Evolutionary conservation across 2,888 invertebrate species (phyloP).

Genomic region (Rhaphigaster nebulosa): DNA sequence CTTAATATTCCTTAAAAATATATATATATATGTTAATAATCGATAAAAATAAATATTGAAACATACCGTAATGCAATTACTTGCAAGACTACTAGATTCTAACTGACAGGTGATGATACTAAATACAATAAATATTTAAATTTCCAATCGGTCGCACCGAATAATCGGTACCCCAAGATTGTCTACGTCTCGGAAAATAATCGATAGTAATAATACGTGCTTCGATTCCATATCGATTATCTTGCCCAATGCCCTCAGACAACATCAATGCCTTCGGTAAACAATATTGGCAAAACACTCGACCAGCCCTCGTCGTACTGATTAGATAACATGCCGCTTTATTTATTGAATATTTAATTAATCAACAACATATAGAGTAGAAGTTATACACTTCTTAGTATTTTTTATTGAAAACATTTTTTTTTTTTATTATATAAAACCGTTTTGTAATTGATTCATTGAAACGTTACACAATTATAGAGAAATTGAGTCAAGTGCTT

Average conservation of each 20-base stretch:
- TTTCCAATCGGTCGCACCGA: neutral
- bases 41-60: neutral
- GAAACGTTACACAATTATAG: too few relatives aligned
- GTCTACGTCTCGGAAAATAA: neutral
- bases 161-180: neutral
- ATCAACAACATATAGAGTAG: neutral
- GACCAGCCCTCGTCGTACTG: neutral
- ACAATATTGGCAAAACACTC: neutral
- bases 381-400: neutral
- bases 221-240: neutral
- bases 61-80: neutral
- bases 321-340: neutral
- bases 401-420: neutral
- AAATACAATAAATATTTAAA: neutral
- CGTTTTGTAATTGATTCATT: too few relatives aligned
- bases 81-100: neutral
- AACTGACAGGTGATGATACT: neutral
- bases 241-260: neutral
- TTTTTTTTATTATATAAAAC: too few relatives aligned
- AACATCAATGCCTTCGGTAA: neutral
- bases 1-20: too few relatives aligned
- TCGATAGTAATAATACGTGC: neutral
- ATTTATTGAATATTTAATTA: constrained; percentile 12
- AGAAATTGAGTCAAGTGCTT: too few relatives aligned
- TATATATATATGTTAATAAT: too few relatives aligned